Base-by-base conservation (phyloP, 2,888 invertebrate genomes). In the Conchocele bisecta region DNA sequence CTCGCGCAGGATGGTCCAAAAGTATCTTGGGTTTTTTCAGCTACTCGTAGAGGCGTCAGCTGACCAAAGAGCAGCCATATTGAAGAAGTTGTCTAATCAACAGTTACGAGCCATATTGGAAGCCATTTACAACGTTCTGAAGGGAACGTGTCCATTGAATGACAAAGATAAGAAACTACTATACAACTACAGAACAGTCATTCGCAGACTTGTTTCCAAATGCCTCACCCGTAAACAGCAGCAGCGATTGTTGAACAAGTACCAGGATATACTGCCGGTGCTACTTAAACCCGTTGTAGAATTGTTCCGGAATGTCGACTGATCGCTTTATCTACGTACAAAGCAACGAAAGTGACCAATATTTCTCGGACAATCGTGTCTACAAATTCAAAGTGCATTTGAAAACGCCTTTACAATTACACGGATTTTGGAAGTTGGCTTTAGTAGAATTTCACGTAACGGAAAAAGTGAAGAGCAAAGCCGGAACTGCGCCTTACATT, bases 91-190 rank as follows among this genome's bases (percentile, higher is more conserved):
- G 28, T 33, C 29, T 1, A 41, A 46, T 7, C 20, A 24, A 11
- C 75, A 71, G 42, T 28, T 65, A 46, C 41, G 50, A 54, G 57
- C 46, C 44, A 22, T 71, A 20, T 37, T 64, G 24, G 68, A 75
- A 48, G 54, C 67, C 35, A 63, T 71, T 20, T 75, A 65, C 61
- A 75, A 75, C 60, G 71, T 72, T 11, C 31, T 75, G 22, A 58
- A 56, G 39, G 72, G 72, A 44, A 72, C 64, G 26, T 73, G 63
- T 29, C 46, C 56, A 11, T 13, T 77, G n/a, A 48, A 50, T 2
- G 37, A 54, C n/a, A 37, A 22, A 51, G 66, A 66, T 48, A 77
- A 73, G 53, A 70, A 51, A 17, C 65, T 35, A 50, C 53, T 77
- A 29, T 22, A 28, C 9, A 54, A 54, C 22, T 31, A 65, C 37